Evolutionary conservation across 2,797 vertebrate genomes (phyloP).

Genomic region (Myotis myotis): DNA sequence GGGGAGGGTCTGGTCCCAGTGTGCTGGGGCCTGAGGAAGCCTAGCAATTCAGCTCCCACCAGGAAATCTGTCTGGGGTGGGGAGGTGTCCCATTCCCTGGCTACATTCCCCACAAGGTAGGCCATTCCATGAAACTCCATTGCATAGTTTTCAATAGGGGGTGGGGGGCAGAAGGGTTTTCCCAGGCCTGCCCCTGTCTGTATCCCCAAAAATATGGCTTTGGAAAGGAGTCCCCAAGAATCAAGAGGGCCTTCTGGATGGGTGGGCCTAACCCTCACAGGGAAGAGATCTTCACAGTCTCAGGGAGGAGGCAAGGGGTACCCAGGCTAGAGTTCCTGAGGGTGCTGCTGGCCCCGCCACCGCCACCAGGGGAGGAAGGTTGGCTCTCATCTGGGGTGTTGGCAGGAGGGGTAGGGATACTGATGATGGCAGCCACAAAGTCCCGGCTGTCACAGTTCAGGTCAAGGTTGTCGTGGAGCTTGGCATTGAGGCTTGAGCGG

Average conservation of each 20-base stretch:
- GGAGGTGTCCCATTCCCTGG: slow-evolving; percentile 13
- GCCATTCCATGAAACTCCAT: slow-evolving; percentile 56
- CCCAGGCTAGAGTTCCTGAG: slow-evolving; percentile 89
- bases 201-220: slow-evolving; percentile 75
- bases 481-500: slow-evolving; percentile 93
- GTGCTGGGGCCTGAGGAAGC: slow-evolving; percentile 26
- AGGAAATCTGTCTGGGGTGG: background rate
- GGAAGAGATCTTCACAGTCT: slow-evolving; percentile 92
- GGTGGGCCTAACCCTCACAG: slow-evolving; percentile 83
- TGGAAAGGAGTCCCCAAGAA: slow-evolving; percentile 67
- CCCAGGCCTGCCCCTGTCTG: slow-evolving; percentile 43
- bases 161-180: slow-evolving; percentile 20
- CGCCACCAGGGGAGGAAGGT: slow-evolving; percentile 84
- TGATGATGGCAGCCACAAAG: slow-evolving; percentile 93
- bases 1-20: slow-evolving; percentile 4
- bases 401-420: slow-evolving; percentile 93
- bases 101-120: slow-evolving; percentile 15
- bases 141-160: slow-evolving; percentile 68
- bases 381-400: slow-evolving; percentile 92
- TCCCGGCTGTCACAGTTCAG: slow-evolving; percentile 91
- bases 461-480: slow-evolving; percentile 87
- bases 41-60: slow-evolving; percentile 6
- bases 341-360: slow-evolving; percentile 70
- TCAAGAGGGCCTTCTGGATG: slow-evolving; percentile 39
- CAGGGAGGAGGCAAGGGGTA: slow-evolving; percentile 87